Percentiles rank a stretch among this genome's conserved stretches.
These are phyloP conservation scores for Athalia circularis DNA, from an alignment of 2,888 invertebrate species.

Conservation along the genomic window DNA sequence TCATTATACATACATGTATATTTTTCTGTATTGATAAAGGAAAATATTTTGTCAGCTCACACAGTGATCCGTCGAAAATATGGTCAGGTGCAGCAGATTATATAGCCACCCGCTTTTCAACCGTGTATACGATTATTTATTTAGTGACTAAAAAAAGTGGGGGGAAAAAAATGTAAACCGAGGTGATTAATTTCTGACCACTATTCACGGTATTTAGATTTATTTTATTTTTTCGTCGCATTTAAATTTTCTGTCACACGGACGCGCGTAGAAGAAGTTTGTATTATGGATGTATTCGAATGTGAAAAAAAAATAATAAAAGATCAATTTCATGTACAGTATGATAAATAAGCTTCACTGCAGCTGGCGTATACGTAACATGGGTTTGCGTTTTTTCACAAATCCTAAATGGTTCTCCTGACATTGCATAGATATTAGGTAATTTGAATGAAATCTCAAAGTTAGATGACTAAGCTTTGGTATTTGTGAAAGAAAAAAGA, in stretches of 20 bases:
- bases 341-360: slow-evolving; percentile 16
- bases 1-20: neutral
- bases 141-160: too few relatives aligned
- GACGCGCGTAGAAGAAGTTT: too few relatives aligned
- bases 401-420: slow-evolving; percentile 20
- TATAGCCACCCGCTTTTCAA: too few relatives aligned
- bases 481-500: neutral
- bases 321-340: neutral
- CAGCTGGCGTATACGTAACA: neutral
- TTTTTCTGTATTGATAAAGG: slow-evolving; percentile 15
- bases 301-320: too few relatives aligned
- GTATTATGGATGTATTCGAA: too few relatives aligned
- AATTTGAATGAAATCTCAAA: slow-evolving; percentile 20
- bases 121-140: too few relatives aligned
- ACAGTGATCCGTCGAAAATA: neutral
- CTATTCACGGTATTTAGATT: too few relatives aligned
- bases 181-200: too few relatives aligned
- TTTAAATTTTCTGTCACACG: too few relatives aligned
- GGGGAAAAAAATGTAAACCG: too few relatives aligned
- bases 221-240: too few relatives aligned
- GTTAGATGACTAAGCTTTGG: neutral
- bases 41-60: slow-evolving; percentile 40
- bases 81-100: neutral
- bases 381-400: neutral
- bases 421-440: neutral